Base-by-base conservation (phyloP, 2,797 vertebrate genomes). In the Hippocampus kuda region DNA sequence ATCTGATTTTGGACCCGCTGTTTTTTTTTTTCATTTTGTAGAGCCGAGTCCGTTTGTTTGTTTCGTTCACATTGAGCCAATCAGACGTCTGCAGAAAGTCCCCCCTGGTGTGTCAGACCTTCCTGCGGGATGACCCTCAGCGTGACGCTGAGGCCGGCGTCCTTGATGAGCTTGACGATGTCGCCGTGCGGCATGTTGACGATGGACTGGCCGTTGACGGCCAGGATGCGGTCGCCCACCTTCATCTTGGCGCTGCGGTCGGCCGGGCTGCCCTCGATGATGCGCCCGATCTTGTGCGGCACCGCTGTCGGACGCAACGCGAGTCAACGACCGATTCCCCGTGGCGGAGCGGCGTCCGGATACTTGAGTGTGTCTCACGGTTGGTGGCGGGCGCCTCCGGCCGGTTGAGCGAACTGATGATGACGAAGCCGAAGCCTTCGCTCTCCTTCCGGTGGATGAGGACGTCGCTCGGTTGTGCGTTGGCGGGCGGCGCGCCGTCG, bases 161-260 rank as follows among this genome's bases (percentile, higher is more conserved):
- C 97, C 90, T 99, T 98, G 92, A 99, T 99, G 85, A 99, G 93
- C 87, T 98, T 99, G 71, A 99, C 97, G 78, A 99, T 99, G 90
- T 99, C 97, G 20, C 93, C 96, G 70, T 99, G 97, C 70, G 95
- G 94, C 95, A 98, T 99, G 90, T 88, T 95, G 84, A 99, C 92
- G 82, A 99, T 98, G 81, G 95, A 96, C 89, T 97, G 96, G 80
- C 91, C 88, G 75, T 99, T 99, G 86, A 99, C 96, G 1, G 96
- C 97, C 91, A 99, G 91, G 76, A 99, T 99, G 81, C 95, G 88
- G 91, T 99, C 97, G 74, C 97, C 97, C 68, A 99, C 97, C 90
- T 98, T 99, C 71, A 99, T 92, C 87, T 94, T 95, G 71, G 92
- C 93, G 76, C 95, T 95, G 89, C 95, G 95, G 89, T 99, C 96